Evolutionary conservation across 1,140 invertebrate species (phyloP), one percentile per base, ranked within the genome.

Genomic region (Drosophila tropicalis): DNA sequence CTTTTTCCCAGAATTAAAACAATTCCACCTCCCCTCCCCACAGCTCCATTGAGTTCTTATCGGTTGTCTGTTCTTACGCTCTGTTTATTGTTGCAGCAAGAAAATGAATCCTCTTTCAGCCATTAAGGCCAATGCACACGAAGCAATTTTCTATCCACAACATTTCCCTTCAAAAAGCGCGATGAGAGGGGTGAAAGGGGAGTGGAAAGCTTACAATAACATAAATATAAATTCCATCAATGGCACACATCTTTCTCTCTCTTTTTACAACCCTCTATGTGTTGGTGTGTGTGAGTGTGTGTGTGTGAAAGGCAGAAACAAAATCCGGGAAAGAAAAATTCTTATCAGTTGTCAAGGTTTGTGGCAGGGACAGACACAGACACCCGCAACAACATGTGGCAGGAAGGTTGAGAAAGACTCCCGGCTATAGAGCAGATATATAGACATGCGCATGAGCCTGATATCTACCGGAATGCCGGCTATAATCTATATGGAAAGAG

Each of bases 321-420:
- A 22, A 19, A 22, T 17, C 9, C 3, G 44, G 44, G 19, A 51
- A 51, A 51, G 44, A 80, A 84, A 76, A 70, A 75, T 84, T 76
- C 84, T 89, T 89, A 89, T 89, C 84, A 89, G 84, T 89, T 89
- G 85, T 84, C 81, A 87, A 87, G 84, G 84, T 86, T 86, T 67
- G 81, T 47, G 70, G 70, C 44, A 51, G 44, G 10, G 7, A 36
- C 34, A 32, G n/a, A 51, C 40, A 76, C 54, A 57, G 41, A 44
- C 70, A 77, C 67, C 73, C 70, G 76, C 82, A 72, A 87, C 84
- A 87, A 87, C 83, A 89, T 87, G 83, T 87, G 83, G 83, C 83
- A 89, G 80, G 80, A 77, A 89, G 84, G 83, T 80, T 84, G 83
- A 70, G 83, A 70, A 76, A 64, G 73, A 64, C 73, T 76, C 76